These are phyloP conservation scores for Xerus inauris DNA, from an alignment of 2,113 vertebrate genomes.

Conservation along the genomic window DNA sequence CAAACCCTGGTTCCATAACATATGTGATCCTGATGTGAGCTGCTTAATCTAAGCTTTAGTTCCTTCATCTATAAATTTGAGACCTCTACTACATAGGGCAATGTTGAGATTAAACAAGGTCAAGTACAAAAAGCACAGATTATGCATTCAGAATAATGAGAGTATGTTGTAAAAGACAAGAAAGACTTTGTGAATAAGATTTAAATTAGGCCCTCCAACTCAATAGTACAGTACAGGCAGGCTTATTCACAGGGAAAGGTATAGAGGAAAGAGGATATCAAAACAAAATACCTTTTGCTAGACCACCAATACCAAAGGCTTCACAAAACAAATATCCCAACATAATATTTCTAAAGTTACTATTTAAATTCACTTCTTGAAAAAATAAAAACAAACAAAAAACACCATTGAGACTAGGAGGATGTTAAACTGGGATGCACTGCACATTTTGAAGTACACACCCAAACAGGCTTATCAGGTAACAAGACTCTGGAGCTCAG, in stretches of 20 bases:
- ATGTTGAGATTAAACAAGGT: not conserved
- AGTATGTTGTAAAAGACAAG: not conserved
- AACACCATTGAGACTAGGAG: not conserved
- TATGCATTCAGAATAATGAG: not conserved
- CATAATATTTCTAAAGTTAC: not conserved
- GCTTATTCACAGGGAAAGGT: not conserved
- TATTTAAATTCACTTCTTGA: not conserved
- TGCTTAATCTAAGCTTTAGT: not conserved
- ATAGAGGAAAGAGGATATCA: not conserved
- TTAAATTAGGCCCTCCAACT: not conserved
- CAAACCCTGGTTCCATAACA: not conserved
- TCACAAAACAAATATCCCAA: not conserved
- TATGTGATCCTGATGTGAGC: not conserved
- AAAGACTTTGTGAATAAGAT: not conserved
- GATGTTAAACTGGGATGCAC: not conserved
- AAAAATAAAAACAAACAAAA: not conserved
- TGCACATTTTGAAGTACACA: not conserved
- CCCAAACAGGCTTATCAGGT: not conserved
- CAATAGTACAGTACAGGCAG: not conserved
- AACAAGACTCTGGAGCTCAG: not conserved
- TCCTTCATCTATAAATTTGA: not conserved
- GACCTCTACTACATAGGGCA: not conserved
- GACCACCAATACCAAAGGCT: not conserved
- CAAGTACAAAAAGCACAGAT: not conserved
- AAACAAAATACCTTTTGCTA: not conserved